Evolutionary conservation across 2,888 invertebrate species (phyloP), one percentile per base, ranked within the genome.

Genomic region (Nemotelus pantherinus): DNA sequence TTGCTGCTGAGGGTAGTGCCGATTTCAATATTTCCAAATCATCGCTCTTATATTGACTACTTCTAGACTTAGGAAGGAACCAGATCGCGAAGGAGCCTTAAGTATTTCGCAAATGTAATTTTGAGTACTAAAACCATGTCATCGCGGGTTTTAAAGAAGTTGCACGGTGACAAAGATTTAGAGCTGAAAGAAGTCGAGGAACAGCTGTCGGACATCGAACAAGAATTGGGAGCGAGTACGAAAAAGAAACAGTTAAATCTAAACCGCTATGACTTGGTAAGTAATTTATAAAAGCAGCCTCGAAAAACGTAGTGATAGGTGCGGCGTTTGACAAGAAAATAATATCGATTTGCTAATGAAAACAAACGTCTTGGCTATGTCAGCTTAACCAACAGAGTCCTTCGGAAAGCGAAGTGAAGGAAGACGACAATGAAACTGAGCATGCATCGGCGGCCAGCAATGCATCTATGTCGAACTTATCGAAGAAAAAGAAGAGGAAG

Each of bases 191-290:
- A 84, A 65, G 87, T 86, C 65, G 89, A 88, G 79, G 89, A 88
- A 82, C 84, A 88, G 79, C 84, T 83, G 78, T 83, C 83, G 43
- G 85, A 86, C 50, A 84, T 85, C 64, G 84, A 85, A 7, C 91
- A 92, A 82, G 85, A 88, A 76, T 88, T 89, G 57, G 88, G 88
- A 79, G 88, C 89, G 78, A 88, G 88, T 57, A 47, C 60, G 39
- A 88, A 90, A 82, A 88, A 89, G 81, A 91, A 91, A 82, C 89
- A 89, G 80, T 87, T 90, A 76, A 91, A 92, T 83, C 88, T 91
- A 77, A 92, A 92, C 87, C 89, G 91, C 81, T 93, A 93, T 82
- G 92, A 92, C 87, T 88, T 93, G 90, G 93, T 93, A 88, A 86
- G 88, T 86, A 48, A 55, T 4, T 48, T 48, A 53, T 64, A 6